These are phyloP conservation scores for Propithecus coquereli DNA, from an alignment of 2,113 vertebrate species.

Conservation along the genomic window DNA sequence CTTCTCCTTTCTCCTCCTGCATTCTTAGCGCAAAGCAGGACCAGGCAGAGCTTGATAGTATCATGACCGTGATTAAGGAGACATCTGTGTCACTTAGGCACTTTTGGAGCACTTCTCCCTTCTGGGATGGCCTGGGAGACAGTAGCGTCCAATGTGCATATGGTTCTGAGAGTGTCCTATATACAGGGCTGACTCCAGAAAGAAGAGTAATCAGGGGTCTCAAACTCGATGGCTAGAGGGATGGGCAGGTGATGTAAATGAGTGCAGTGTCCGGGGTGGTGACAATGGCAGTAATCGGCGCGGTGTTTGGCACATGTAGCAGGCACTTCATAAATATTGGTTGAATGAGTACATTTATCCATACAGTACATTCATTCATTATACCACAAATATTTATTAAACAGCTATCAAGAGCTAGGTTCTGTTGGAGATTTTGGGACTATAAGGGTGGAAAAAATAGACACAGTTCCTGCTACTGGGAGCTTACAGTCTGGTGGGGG, in stretches of 20 bases:
- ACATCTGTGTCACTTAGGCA: neutral
- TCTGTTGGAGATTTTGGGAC: neutral
- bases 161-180: neutral
- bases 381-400: neutral
- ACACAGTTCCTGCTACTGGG: neutral
- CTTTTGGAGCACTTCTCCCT: neutral
- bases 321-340: neutral
- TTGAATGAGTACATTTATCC: neutral
- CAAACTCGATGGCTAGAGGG: neutral
- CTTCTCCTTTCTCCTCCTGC: neutral
- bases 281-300: no score
- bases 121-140: neutral
- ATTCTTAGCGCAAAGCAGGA: neutral
- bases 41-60: neutral
- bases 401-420: neutral
- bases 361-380: neutral
- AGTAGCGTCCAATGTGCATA: neutral
- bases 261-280: neutral
- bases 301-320: neutral
- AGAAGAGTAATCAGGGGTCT: neutral
- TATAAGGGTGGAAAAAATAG: neutral
- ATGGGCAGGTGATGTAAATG: neutral
- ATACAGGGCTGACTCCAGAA: rapidly evolving
- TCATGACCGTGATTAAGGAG: neutral
- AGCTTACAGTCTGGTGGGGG: neutral